A percentile compares a stretch with the other conserved stretches of the same genome.
phyloP scores from a whole-genome alignment of 2,797 vertebrate species.

The Phalloptychus januarius region DNA sequence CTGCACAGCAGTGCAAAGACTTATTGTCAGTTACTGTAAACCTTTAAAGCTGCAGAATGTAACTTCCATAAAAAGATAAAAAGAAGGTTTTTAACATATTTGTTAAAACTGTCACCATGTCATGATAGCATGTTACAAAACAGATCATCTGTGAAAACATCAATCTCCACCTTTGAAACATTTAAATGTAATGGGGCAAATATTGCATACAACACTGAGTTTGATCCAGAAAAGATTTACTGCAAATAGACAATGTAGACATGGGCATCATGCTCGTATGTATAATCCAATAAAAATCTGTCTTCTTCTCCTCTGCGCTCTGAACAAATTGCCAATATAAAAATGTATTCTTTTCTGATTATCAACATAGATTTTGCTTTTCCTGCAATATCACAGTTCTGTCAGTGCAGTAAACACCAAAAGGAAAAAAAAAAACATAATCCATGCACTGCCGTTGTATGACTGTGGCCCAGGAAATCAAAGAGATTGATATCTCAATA shows the following conservation, averaged over 20 bases:
- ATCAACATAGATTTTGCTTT: slow-evolving; percentile 3
- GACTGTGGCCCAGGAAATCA: background rate
- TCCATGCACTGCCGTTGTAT: background rate
- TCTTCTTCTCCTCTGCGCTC: background rate
- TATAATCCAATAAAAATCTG: background rate
- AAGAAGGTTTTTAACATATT: no score
- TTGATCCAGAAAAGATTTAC: background rate
- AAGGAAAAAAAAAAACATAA: slow-evolving; percentile 5
- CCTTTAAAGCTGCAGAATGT: background rate
- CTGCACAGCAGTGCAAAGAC: background rate
- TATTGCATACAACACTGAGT: background rate
- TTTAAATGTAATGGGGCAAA: background rate
- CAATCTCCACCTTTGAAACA: background rate
- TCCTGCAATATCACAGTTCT: slow-evolving; percentile 3
- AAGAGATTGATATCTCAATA: background rate
- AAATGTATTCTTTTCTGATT: slow-evolving; percentile 8
- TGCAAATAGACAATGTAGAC: background rate
- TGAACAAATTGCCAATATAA: background rate
- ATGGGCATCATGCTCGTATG: background rate
- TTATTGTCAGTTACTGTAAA: background rate
- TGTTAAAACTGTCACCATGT: no score
- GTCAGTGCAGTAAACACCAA: background rate
- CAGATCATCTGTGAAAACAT: no score
- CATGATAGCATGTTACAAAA: no score
- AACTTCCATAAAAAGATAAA: no score